A percentile compares a stretch with the other conserved stretches of the same genome.
These are phyloP conservation scores for Amphipoea oculea DNA, from an alignment of 2,888 invertebrate species.

Conservation along the genomic window DNA sequence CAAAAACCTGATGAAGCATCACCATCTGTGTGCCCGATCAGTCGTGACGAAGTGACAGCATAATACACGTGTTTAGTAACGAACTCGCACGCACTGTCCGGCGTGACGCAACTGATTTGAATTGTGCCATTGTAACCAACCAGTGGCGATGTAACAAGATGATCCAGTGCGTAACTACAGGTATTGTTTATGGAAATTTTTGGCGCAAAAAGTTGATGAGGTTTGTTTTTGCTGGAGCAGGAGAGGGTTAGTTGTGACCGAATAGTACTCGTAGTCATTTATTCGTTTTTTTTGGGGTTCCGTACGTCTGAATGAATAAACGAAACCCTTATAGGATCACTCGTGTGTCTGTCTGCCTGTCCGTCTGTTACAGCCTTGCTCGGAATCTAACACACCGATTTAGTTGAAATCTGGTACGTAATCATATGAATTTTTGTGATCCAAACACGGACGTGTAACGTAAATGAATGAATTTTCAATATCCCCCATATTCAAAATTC, in stretches of 20 bases:
- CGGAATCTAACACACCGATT: background rate
- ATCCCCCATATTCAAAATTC: background rate
- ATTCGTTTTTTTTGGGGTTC: background rate
- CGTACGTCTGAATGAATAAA: background rate
- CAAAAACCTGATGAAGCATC: conserved; percentile 41
- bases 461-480: background rate
- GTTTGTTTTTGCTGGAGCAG: conserved; percentile 34
- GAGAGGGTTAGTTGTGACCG: conserved; percentile 33
- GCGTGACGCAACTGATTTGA: conserved; percentile 53
- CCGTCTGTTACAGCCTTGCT: too few relatives aligned
- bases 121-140: conserved; percentile 62
- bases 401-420: background rate
- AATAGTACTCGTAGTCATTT: background rate
- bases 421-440: background rate
- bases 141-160: conserved; percentile 48
- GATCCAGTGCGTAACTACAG: conserved; percentile 52
- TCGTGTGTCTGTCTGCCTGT: background rate
- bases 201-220: conserved; percentile 55
- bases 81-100: conserved; percentile 51
- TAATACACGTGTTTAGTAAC: conserved; percentile 55
- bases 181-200: conserved; percentile 49
- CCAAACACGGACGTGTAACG: background rate
- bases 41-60: conserved; percentile 55
- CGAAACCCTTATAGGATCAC: background rate
- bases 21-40: conserved; percentile 45